Percentiles rank a stretch among this genome's conserved stretches.
Conservation (phyloP, 1,140 invertebrate species). For the Zaprionus lachaisei region DNA sequence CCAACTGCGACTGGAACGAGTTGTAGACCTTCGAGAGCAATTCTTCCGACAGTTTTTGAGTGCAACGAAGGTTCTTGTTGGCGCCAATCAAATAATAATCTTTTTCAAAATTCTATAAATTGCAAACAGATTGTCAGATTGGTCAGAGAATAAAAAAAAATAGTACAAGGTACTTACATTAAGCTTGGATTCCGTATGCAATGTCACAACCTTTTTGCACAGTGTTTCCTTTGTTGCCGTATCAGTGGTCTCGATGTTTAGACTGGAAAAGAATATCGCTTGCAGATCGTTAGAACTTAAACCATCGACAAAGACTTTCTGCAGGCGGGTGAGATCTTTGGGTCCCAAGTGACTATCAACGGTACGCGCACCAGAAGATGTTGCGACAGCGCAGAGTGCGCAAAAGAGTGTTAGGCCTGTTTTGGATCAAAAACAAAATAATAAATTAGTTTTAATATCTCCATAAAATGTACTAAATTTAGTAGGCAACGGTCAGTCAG, state of each 20-base stretch:
- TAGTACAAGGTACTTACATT: slow-evolving; percentile 63
- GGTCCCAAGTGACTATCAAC: slow-evolving; percentile 70
- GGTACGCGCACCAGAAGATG: slow-evolving; percentile 63
- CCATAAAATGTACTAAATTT: not conserved
- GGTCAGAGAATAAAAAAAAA: not conserved
- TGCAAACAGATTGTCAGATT: not conserved
- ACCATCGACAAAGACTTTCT: slow-evolving; percentile 79
- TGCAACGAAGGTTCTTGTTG: slow-evolving; percentile 68
- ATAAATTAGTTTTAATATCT: not conserved
- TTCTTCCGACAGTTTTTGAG: slow-evolving; percentile 61
- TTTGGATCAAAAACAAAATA: not conserved
- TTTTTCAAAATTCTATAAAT: slow-evolving; percentile 78
- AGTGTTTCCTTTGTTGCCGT: slow-evolving; percentile 56
- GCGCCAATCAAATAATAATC: slow-evolving; percentile 82
- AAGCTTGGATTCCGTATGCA: slow-evolving; percentile 77
- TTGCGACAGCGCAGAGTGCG: slow-evolving; percentile 45
- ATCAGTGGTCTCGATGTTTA: slow-evolving; percentile 74
- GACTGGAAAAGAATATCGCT: slow-evolving; percentile 73
- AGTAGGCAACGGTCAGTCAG: slow-evolving; percentile 3
- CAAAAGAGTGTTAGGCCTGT: slow-evolving; percentile 62
- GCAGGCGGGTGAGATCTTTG: slow-evolving; percentile 75
- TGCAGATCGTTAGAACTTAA: slow-evolving; percentile 78
- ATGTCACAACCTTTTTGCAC: slow-evolving; percentile 65
- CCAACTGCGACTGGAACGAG: slow-evolving; percentile 58
- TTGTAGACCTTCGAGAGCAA: slow-evolving; percentile 65